Base-by-base conservation (phyloP, 1,140 invertebrate species). In the Amyelois transitella region DNA sequence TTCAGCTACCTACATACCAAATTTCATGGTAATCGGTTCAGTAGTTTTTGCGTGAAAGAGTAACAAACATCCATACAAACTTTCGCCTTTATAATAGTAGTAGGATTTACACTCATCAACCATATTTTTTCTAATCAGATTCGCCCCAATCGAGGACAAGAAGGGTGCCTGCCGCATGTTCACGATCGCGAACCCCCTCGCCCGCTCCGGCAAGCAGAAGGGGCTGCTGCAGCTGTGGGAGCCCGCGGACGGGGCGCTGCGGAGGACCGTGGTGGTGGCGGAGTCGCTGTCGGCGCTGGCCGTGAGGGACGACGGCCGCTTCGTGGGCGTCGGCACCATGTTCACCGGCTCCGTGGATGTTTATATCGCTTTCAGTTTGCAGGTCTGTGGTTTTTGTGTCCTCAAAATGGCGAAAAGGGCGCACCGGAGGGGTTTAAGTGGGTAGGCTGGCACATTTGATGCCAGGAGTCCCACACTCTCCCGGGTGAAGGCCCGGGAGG, bases 311-410 rank as follows among this genome's bases (percentile, higher is more conserved):
- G 95, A 98, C 91, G 97, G 97, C 0, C 90, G 94, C 67, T 99
- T 96, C 83, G 90, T 98, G 1, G 97, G 95, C 56, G 92, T 97
- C 12, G 97, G 97, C 5, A 97, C 96, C 18, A 97, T 98, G 94
- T 95, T 95, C 66, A 94, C 94, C 54, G 97, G 97, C 45, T 95
- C 93, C 75, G 94, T 99, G 6, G 93, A 95, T 55, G 95, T 99
- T 67, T 97, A 96, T 72, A 92, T 97, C 53, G 93, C 96, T 22
- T 98, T 97, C 86, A 98, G 95, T 90, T 90, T 99, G 72, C 94
- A 96, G 92, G 95, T 96, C 75, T 72, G 57, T 69, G n/a, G n/a
- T n/a, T n/a, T n/a, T n/a, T n/a, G n/a, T n/a, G n/a, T n/a, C n/a
- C n/a, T n/a, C n/a, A n/a, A n/a, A n/a, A n/a, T n/a, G n/a, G n/a